Evolutionary conservation across 2,113 vertebrate species (phyloP).

Genomic region (Lamprotornis superbus): DNA sequence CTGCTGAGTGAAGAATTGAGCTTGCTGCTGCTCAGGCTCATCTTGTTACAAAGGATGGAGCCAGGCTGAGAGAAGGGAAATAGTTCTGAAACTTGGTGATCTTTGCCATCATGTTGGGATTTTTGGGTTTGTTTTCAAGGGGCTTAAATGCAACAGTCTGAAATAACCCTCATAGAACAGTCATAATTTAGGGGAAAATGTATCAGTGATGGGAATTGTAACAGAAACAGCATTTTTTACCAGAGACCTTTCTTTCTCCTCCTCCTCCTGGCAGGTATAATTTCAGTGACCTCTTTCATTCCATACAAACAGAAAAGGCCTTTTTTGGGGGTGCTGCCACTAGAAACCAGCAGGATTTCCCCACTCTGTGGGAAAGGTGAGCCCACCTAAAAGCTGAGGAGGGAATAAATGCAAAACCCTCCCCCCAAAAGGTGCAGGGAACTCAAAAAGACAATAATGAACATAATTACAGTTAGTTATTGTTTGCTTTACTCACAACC

Average conservation of each 20-base stretch:
- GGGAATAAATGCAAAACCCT: not conserved
- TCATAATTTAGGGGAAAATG: not conserved
- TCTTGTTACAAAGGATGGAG: not conserved
- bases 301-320: not conserved
- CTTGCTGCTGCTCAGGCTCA: not conserved
- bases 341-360: not conserved
- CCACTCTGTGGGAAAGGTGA: not conserved
- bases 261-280: not conserved
- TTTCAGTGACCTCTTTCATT: not conserved
- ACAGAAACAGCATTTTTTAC: not conserved
- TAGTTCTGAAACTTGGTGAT: not conserved
- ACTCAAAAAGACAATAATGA: constrained; percentile 38
- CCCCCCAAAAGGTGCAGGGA: not conserved
- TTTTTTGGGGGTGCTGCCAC: not conserved
- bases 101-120: not conserved
- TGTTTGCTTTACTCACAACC: constrained; percentile 49
- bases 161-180: not conserved
- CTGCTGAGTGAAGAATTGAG: not conserved
- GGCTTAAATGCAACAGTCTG: not conserved
- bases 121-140: not conserved
- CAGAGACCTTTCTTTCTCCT: not conserved
- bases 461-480: constrained; percentile 62
- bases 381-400: not conserved
- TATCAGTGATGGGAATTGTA: not conserved
- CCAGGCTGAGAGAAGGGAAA: not conserved